Conservation (phyloP, 2,888 invertebrate genomes). For the Phorcus lineatus region DNA sequence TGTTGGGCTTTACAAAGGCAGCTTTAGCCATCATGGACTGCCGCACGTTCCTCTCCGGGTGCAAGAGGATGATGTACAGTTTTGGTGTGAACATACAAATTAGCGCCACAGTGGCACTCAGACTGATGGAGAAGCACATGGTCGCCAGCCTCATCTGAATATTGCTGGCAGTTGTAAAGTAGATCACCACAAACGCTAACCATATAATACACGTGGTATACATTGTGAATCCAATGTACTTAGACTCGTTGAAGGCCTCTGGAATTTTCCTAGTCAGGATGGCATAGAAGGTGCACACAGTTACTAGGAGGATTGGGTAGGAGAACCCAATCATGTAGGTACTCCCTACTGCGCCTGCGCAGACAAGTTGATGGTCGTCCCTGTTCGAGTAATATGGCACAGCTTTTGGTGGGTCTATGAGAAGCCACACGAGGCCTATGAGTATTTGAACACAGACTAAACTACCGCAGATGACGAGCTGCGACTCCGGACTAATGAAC, state of each 20-base stretch:
- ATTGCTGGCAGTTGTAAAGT: slow-evolving; percentile 79
- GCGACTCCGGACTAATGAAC: slow-evolving; percentile 77
- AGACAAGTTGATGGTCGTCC: slow-evolving; percentile 94
- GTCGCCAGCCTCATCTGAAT: slow-evolving; percentile 92
- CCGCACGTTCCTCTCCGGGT: slow-evolving; percentile 91
- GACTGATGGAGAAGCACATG: slow-evolving; percentile 95
- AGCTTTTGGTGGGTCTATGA: slow-evolving; percentile 91
- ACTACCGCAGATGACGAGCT: slow-evolving; percentile 75
- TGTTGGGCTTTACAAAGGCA: slow-evolving; percentile 39
- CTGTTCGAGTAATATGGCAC: slow-evolving; percentile 93
- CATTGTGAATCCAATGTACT: slow-evolving; percentile 82
- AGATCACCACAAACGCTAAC: slow-evolving; percentile 78
- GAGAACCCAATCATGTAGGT: slow-evolving; percentile 80
- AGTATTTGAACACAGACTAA: slow-evolving; percentile 77
- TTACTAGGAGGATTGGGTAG: slow-evolving; percentile 92
- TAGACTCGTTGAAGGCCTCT: slow-evolving; percentile 77
- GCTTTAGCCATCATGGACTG: slow-evolving; percentile 78
- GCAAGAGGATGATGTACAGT: slow-evolving; percentile 90
- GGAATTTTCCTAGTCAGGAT: slow-evolving; percentile 76
- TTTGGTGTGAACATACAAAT: slow-evolving; percentile 96
- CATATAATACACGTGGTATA: slow-evolving; percentile 89
- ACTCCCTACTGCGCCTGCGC: slow-evolving; percentile 80
- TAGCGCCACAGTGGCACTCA: slow-evolving; percentile 94
- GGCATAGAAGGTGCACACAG: slow-evolving; percentile 80
- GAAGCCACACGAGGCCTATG: slow-evolving; percentile 93